Evolutionary conservation across 2,888 invertebrate species (phyloP), one percentile per base, ranked within the genome.

Genomic region (Ochropacha duplaris): DNA sequence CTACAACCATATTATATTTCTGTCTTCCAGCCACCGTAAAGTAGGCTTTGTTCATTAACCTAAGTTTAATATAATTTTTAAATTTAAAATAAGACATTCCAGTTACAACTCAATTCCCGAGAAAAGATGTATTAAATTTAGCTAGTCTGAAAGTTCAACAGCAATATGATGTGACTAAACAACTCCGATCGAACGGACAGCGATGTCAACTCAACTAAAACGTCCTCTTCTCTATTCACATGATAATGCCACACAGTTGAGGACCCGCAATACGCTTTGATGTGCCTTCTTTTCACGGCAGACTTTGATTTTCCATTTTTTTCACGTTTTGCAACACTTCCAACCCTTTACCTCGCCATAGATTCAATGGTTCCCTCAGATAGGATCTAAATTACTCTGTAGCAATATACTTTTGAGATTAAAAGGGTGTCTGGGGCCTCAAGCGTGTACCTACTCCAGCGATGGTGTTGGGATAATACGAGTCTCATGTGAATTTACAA

Each of bases 321-420:
- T 78, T 65, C 72, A 59, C 75, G 68, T 81, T 82, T 85, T 84
- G 81, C 72, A 76, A 81, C 85, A 86, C 86, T 86, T 85, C 78
- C 74, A 73, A 68, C 83, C 79, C 85, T 76, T 84, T 74, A 78
- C 76, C 68, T 68, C 69, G 64, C 74, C 78, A 78, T 76, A 82
- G 81, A 87, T 83, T 86, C 86, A 86, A 86, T 85, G 86, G 81
- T 73, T 70, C 82, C 80, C 81, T 78, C 76, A 78, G 89, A 90
- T 90, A 87, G 81, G 82, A 88, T 89, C 89, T 89, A 88, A 90
- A 90, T 90, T 88, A 88, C 88, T 79, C 74, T 78, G 82, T 84
- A 80, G 84, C 82, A 86, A 87, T 80, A 83, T 84, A 85, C 89
- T 88, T 87, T 82, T 83, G 81, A 86, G 88, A 88, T 88, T 88